Evolutionary conservation across 2,797 vertebrate genomes (phyloP), one percentile per base, ranked within the genome.

Genomic region (Syngnathus acus): DNA sequence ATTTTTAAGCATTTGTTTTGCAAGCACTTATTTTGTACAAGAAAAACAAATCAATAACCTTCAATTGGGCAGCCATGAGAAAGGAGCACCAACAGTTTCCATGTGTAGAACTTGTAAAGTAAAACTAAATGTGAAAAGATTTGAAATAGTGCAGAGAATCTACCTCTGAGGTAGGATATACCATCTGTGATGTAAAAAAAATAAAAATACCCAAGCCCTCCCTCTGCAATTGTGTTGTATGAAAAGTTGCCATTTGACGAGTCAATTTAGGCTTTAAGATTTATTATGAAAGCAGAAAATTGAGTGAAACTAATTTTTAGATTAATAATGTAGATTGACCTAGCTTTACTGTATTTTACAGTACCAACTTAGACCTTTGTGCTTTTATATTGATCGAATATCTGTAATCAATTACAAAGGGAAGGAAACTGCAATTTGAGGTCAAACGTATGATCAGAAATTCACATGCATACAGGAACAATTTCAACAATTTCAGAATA

Each of bases 1-100:
- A 73, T 70, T 74, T 47, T 42, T 73, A 86, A 80, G 75, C 81
- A 85, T 87, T 82, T 84, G 67, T 84, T 87, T 82, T 84, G 68
- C 74, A 78, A 69, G 72, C 66, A 78, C 70, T 72, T 73, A 82
- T 85, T 84, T 82, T 71, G 64, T 74, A 78, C n/a, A 16, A 23
- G 32, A 21, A 61, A 76, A 77, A 72, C 70, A 77, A 72, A 21
- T 57, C 62, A 72, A 70, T 74, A 82, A 68, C 65, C 71, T 78
- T 79, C 72, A 75, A 65, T 72, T 81, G 69, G 67, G 50, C 51
- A 64, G 62, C 77, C 62, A 78, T 74, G 70, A 73, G 54, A 62
- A 62, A 74, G 55, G 66, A 71, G 53, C 82, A 54, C 57, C 62
- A 67, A 74, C 63, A 71, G 62, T 59, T 68, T 81, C 65, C 37